Conservation (phyloP, 2,113 vertebrate genomes). For the Trogon surrucura region DNA sequence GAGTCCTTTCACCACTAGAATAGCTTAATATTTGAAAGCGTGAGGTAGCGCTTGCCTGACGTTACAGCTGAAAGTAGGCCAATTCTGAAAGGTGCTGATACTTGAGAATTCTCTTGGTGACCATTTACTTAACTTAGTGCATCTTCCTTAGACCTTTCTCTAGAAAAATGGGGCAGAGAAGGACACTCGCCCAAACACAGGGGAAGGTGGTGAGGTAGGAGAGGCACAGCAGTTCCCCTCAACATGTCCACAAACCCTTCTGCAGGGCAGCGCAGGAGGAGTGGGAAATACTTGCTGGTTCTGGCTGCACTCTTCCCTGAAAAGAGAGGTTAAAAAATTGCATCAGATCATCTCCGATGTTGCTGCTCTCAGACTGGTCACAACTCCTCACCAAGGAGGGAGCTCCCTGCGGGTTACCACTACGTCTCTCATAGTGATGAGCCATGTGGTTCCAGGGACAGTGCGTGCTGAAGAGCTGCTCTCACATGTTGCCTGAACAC, state of each 20-base stretch:
- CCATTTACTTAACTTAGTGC: accelerated
- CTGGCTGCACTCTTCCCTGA: neutral
- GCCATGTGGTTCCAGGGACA: neutral
- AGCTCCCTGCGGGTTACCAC: neutral
- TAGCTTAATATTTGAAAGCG: neutral
- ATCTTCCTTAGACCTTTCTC: neutral
- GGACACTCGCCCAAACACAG: neutral
- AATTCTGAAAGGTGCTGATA: neutral
- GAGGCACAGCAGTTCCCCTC: neutral
- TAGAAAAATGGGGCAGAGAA: neutral
- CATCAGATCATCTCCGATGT: accelerated
- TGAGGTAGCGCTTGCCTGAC: neutral
- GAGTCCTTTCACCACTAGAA: neutral
- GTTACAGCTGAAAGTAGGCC: neutral
- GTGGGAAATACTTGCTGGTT: neutral
- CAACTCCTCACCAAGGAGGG: accelerated
- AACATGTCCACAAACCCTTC: accelerated
- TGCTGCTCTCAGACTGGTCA: neutral
- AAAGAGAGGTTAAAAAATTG: neutral
- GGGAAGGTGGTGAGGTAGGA: neutral
- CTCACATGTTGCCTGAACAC: neutral
- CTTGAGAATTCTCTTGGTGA: neutral
- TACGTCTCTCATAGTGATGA: accelerated
- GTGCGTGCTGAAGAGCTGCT: neutral
- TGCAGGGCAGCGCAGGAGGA: neutral